These are phyloP conservation scores for Drosophila yakuba DNA, from an alignment of 1,140 invertebrate genomes.

Conservation along the genomic window DNA sequence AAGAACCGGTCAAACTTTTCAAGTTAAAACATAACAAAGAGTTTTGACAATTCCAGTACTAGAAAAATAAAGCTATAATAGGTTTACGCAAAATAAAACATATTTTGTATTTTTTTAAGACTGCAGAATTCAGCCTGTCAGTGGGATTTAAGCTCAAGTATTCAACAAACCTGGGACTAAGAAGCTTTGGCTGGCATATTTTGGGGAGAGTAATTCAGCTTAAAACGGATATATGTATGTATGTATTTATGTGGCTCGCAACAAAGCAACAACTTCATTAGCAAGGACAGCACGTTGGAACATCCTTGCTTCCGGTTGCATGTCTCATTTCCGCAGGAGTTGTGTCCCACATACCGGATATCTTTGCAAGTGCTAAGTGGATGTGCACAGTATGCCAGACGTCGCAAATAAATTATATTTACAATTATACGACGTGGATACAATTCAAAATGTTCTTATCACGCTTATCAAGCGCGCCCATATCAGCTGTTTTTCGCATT, in stretches of 20 bases:
- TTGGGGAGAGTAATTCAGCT: slow-evolving; percentile 13
- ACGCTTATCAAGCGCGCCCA: slow-evolving; percentile 1
- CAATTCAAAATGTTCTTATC: not conserved
- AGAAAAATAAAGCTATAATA: too few relatives aligned
- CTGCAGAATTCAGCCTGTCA: not conserved
- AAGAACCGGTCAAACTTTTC: slow-evolving; percentile 15
- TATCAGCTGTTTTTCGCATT: slow-evolving; percentile 10
- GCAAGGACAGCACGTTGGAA: slow-evolving; percentile 59
- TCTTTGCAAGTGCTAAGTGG: slow-evolving; percentile 29
- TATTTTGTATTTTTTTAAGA: too few relatives aligned
- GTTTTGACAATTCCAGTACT: too few relatives aligned
- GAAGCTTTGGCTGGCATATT: slow-evolving; percentile 30
- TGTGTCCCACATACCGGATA: slow-evolving; percentile 37
- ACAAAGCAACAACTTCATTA: slow-evolving; percentile 56
- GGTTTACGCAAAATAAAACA: too few relatives aligned
- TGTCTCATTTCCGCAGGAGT: slow-evolving; percentile 56
- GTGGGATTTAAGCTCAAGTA: slow-evolving; percentile 32
- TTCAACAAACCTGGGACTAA: slow-evolving; percentile 55
- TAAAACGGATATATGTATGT: too few relatives aligned
- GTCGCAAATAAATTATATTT: not conserved
- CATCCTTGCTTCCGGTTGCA: slow-evolving; percentile 40
- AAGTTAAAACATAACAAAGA: too few relatives aligned
- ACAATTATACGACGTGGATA: not conserved
- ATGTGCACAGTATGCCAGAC: not conserved
- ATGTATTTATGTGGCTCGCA: not conserved